phyloP scores from a whole-genome alignment of 2,797 vertebrate genomes.

The Syngnathus rostellatus region DNA sequence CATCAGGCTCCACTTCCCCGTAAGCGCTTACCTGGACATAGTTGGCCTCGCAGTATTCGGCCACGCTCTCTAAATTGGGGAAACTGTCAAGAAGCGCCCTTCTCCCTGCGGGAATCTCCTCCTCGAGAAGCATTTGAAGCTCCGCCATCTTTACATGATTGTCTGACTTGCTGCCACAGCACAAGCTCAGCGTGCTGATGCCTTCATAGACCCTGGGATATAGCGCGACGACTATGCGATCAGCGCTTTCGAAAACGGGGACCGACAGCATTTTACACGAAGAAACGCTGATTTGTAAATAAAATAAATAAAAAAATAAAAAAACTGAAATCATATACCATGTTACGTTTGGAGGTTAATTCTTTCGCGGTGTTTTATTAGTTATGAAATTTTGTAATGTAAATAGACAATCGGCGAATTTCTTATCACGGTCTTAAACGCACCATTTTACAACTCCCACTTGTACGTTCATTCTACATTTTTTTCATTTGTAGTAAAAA shows the following conservation, averaged over 20 bases:
- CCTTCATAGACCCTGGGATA: conserved; percentile 30
- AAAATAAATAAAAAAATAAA: neutral
- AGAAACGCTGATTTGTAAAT: neutral
- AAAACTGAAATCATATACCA: no score
- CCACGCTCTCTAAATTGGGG: conserved; percentile 84
- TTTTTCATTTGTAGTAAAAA: neutral
- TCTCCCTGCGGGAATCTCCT: conserved; percentile 88
- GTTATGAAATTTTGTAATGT: no score
- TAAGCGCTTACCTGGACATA: conserved; percentile 79
- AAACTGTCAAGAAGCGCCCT: conserved; percentile 85
- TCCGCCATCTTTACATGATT: conserved; percentile 83
- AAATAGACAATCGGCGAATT: no score
- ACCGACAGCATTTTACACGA: neutral
- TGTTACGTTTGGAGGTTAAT: neutral
- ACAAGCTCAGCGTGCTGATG: conserved; percentile 8
- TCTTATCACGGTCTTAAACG: neutral
- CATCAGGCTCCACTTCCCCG: neutral
- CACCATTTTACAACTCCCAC: neutral
- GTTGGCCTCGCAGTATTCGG: conserved; percentile 90
- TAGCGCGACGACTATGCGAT: neutral
- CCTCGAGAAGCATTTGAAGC: conserved; percentile 92
- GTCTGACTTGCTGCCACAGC: neutral
- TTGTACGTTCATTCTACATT: neutral
- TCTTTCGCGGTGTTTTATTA: no score
- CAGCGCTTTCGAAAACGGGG: neutral